Percentiles rank a stretch among this genome's conserved stretches.
phyloP scores from a whole-genome alignment of 2,888 invertebrate genomes.

The Pristionchus fissidentatus region DNA sequence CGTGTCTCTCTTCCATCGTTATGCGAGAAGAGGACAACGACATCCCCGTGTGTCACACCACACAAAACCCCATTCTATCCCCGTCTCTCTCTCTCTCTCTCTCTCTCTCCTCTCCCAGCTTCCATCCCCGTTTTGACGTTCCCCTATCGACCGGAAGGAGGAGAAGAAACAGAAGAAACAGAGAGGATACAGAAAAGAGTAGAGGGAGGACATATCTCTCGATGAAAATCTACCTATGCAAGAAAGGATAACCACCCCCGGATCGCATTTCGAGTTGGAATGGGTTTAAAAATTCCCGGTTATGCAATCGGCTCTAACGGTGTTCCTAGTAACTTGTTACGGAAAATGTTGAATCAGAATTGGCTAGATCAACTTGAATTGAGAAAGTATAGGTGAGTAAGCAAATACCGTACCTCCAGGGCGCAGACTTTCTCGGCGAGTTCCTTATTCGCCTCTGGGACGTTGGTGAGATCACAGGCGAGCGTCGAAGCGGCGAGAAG shows the following conservation, averaged over 20 bases:
- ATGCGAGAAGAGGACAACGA: conserved; percentile 32
- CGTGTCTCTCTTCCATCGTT: not conserved
- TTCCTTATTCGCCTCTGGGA: conserved; percentile 51
- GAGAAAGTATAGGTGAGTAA: not conserved
- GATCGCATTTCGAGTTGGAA: too few species aligned
- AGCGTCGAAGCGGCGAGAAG: not conserved
- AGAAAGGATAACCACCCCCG: too few species aligned
- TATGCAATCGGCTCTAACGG: too few species aligned
- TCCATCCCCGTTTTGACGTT: not conserved
- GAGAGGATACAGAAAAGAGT: too few species aligned
- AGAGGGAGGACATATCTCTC: not conserved
- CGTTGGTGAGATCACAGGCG: conserved; percentile 54
- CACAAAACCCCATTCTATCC: conserved; percentile 15
- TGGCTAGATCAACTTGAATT: not conserved
- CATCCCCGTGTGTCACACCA: not conserved
- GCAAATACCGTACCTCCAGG: conserved; percentile 54
- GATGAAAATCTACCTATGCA: too few species aligned
- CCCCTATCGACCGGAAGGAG: conserved; percentile 9
- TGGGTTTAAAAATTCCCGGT: not conserved
- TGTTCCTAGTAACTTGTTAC: not conserved
- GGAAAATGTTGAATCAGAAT: not conserved
- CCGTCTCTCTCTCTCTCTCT: too few species aligned
- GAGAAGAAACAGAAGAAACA: not conserved
- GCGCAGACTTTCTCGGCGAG: conserved; percentile 57
- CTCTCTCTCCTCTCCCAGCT: too few species aligned